Evolutionary conservation across 2,797 vertebrate genomes (phyloP), one percentile per base, ranked within the genome.

Genomic region (Sebastes oblongus): DNA sequence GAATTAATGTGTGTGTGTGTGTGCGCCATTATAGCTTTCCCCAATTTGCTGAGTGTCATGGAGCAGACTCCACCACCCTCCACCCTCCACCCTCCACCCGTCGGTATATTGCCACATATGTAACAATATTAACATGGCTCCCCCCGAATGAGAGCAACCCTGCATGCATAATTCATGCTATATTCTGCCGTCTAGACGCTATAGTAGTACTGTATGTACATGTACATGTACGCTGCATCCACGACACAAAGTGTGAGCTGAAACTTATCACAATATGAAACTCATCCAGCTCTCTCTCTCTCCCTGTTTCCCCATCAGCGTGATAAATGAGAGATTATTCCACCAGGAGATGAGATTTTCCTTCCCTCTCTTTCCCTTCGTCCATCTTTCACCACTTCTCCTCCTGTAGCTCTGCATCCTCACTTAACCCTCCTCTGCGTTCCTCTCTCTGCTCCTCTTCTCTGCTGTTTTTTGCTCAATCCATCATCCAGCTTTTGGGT

Each of bases 111-210:
- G 77, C 89, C 88, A 90, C 91, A 92, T 90, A 84, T 94, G 92
- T 93, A 94, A 94, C 94, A 93, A 92, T 94, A 94, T 96, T 96
- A 96, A 95, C 95, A 94, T 91, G 84, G 88, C 88, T 90, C 80
- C 79, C 79, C 80, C 86, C 77, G 90, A 95, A 95, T 94, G 93
- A 93, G 94, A 93, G 88, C 90, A 87, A 50, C 75, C 74, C 85
- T 59, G 83, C 92, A 95, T 96, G 92, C 93, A 96, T 96, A 94
- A 96, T 96, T 96, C 90, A 96, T 96, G 86, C 81, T 88, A 91
- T 90, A 93, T 92, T 93, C 87, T 89, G 78, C 84, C 54, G 93
- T 95, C 94, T 95, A 95, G 94, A 95, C 94, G 12, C 83, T 75
- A 75, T 72, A 73, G 85, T 66, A 75, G 50, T 54, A 54, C 50